phyloP scores from a whole-genome alignment of 2,113 vertebrate genomes.

The Pseudopodoces humilis region DNA sequence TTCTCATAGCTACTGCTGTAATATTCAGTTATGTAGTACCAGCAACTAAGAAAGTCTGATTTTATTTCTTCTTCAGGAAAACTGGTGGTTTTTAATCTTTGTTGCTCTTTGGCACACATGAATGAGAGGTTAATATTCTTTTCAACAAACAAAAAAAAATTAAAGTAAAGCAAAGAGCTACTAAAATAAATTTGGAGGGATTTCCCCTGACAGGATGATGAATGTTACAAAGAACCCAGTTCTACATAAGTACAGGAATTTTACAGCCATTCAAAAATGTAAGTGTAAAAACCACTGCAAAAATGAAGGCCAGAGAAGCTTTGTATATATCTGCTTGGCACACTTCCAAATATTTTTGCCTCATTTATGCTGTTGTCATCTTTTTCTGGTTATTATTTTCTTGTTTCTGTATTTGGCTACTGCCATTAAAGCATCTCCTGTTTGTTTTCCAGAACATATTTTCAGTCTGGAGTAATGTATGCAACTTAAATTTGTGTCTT shows the following conservation, averaged over 20 bases:
- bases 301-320: not conserved
- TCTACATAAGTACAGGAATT: not conserved
- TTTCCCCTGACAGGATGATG: not conserved
- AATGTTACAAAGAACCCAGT: not conserved
- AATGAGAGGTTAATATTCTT: not conserved
- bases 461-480: not conserved
- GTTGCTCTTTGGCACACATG: not conserved
- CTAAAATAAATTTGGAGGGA: not conserved
- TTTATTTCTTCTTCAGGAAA: not conserved
- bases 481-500: not conserved
- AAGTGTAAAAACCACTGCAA: not conserved
- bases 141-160: not conserved
- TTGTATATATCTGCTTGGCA: not conserved
- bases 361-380: not conserved
- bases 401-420: not conserved
- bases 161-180: not conserved
- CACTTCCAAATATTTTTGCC: not conserved
- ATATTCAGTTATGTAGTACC: not conserved
- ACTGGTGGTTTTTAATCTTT: not conserved
- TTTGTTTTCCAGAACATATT: not conserved
- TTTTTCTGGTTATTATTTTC: not conserved
- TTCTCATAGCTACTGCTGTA: not conserved
- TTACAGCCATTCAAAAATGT: not conserved
- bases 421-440: not conserved
- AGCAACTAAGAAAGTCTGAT: not conserved